Base-by-base conservation (phyloP, 2,888 invertebrate genomes). In the Synergus japonicus region DNA sequence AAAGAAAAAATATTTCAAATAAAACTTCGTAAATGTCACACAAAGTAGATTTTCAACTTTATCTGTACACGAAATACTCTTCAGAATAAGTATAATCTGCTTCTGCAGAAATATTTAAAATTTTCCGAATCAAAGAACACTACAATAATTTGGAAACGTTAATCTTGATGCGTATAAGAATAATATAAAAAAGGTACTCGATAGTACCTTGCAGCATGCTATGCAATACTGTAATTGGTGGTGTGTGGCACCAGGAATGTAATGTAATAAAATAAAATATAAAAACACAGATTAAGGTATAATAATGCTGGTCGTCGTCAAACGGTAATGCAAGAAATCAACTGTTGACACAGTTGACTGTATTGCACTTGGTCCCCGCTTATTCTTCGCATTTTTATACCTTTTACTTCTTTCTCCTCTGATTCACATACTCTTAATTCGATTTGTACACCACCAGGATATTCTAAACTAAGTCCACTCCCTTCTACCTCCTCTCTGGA, bases 351-450 rank as follows among this genome's bases (percentile, higher is more conserved):
- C 63, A 97, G 93, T 91, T 97, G 96, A 83, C 96, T 97, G 90
- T 97, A 97, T 90, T 97, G 97, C 86, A 96, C 93, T 92, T 97
- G 97, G 92, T 98, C 97, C 7, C 97, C 97, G 0, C 97, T 97
- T 87, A 98, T 97, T 89, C 97, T 93, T 78, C 97, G 93, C 95
- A 98, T 95, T 87, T 97, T 97, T 87, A 97, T 94, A 9, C 97
- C 97, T 86, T 97, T 97, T 76, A 95, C 95, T 88, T 96, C 95
- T 89, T 95, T 94, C 63, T 93, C 93, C 87, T 96, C 94, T 83
- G 96, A 95, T 87, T 96, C 96, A 88, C 95, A 96, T 12, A 97
- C 95, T 86, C 96, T 95, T 88, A 98, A 92, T 88, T 97, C 97
- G 49, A 97, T 97, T 92, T 97, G 97, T 84, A 97, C 95, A 0